phyloP scores from a whole-genome alignment of 1,140 invertebrate genomes.

The Drosophila pallidifrons region DNA sequence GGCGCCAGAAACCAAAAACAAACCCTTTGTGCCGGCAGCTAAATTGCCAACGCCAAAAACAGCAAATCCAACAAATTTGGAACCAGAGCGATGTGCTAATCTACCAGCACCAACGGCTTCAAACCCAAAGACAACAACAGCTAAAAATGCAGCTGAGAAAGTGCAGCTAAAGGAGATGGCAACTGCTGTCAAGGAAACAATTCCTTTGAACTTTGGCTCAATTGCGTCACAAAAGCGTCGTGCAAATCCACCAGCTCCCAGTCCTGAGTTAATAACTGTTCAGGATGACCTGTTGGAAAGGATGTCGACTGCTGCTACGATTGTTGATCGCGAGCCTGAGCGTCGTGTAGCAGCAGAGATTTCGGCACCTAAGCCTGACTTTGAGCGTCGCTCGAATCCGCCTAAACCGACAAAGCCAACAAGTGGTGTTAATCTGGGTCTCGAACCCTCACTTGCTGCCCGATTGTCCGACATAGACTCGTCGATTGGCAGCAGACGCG shows the following conservation, averaged over 20 bases:
- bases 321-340: no score
- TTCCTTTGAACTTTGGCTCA: no score
- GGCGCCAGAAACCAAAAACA: no score
- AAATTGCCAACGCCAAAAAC: no score
- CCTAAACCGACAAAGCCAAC: not conserved
- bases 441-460: not conserved
- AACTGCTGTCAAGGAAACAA: not conserved
- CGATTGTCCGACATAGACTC: not conserved
- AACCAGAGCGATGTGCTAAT: not conserved
- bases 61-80: not conserved
- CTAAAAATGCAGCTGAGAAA: not conserved
- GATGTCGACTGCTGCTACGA: no score
- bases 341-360: not conserved
- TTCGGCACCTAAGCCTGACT: not conserved
- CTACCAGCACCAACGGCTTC: no score
- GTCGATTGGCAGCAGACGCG: not conserved
- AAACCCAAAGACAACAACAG: not conserved
- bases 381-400: not conserved
- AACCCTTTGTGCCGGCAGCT: not conserved
- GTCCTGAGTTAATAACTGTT: no score
- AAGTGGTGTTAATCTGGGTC: not conserved
- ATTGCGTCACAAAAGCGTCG: not conserved
- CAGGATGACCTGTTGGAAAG: no score
- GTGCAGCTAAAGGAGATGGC: not conserved
- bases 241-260: not conserved